Base-by-base conservation (phyloP, 2,888 invertebrate species). In the Lymantria monacha region DNA sequence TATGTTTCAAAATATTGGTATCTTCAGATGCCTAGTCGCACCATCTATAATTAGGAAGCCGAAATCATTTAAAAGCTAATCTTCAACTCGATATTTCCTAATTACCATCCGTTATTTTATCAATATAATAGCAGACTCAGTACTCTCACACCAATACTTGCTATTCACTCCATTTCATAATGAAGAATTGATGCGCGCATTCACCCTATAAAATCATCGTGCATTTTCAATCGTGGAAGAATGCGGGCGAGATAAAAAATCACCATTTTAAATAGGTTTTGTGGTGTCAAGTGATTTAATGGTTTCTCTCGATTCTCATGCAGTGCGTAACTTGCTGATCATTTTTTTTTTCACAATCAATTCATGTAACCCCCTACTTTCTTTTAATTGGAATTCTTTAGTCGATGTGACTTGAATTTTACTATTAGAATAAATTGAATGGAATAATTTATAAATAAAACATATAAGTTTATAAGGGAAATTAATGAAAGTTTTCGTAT, bases 251-350 rank as follows among this genome's bases (percentile, higher is more conserved):
- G 76, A 82, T 86, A 86, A 87, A 87, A 85, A 86, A 87, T 87
- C 81, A 84, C 80, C 48, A 78, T 87, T 86, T 87, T 85, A 83
- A 87, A 87, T 84, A 87, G 87, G 77, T 82, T 86, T 76, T 79
- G 83, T 76, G 83, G 83, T 76, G 74, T 77, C 82, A 78, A 84
- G 85, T 84, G 90, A 88, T 91, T 89, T 88, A 89, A 88, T 85
- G 89, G 86, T 80, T 76, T 70, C 70, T 63, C 74, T 59, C 76
- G 63, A 80, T 87, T 85, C 76, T 71, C 71, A 89, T 87, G 84
- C 89, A 72, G 73, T 72, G 72, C 82, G 76, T 82, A 81, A 63
- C 70, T 77, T 86, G 83, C 83, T 79, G 81, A 76, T 80, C 73
- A 76, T 74, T 80, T 82, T 84, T 73, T 82, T 81, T 81, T 72